Base-by-base conservation (phyloP, 2,888 invertebrate genomes). In the Clunio marinus region DNA sequence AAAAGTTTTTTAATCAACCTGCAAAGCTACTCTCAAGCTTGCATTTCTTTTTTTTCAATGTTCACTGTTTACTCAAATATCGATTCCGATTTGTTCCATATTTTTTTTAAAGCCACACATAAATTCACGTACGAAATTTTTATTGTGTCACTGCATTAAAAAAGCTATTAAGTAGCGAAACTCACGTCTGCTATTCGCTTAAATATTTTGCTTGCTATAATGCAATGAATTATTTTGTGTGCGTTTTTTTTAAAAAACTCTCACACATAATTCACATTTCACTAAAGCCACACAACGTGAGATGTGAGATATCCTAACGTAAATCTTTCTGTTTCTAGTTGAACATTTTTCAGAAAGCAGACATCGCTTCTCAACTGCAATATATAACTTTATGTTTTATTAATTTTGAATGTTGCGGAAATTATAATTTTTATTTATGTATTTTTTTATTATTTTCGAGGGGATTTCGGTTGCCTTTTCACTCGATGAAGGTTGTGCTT, bases 351-450 rank as follows among this genome's bases (percentile, higher is more conserved):
- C 57, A 13, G 25, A 15, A 7, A 27, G 45, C 17, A 57, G 13
- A 27, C 32, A 4, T 10, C 5, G 25, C 57, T 57, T 22, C 24
- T 8, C 55, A 55, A 55, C 24, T 55, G 55, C 55, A 55, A 55
- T 55, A 22, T 22, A 55, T 55, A 22, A 55, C 57, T 57, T 57
- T 57, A 3, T 51, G 5, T 51, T 57, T 57, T 57, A 57, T 57
- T 57, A 57, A 57, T 57, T 57, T 57, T 57, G 57, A 57, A 57
- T 57, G 57, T 57, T 57, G 57, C 57, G 57, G 57, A 57, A 57
- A 57, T 57, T 57, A 57, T 57, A 27, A 57, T 57, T 57, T 57
- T 57, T 57, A 57, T 57, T 57, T 57, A 57, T 57, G 57, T 22
- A 57, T 20, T 55, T 55, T 55, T 57, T 57, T 25, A 20, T 22